Evolutionary conservation across 2,888 invertebrate genomes (phyloP), one percentile per base, ranked within the genome.

Genomic region (Nymphalis polychloros): DNA sequence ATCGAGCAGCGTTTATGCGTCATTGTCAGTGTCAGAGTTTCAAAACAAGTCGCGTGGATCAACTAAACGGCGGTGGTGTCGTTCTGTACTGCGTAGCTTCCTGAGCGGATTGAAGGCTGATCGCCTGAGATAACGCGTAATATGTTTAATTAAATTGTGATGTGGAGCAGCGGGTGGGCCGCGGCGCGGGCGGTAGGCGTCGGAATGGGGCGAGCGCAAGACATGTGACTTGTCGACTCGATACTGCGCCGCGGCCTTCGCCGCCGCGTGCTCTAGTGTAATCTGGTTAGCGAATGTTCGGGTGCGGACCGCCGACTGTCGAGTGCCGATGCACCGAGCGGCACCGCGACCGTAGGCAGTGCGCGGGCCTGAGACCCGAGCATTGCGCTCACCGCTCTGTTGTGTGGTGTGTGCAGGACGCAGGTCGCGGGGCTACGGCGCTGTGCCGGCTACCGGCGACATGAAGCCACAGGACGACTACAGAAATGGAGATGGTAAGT

Each of bases 401-500:
- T 67, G 71, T 64, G 63, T 62, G 52, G 72, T 48, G 71, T 69
- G 64, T 65, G 72, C 68, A 57, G 70, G 67, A 61, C 59, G 46
- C 46, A 71, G 69, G 62, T 68, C 66, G 59, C 62, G 63, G 59
- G 66, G 70, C 72, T 50, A 61, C 66, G 62, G 64, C 57, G 50
- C 64, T 27, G 57, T 35, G 67, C 64, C 57, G 60, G 46, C 66
- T 61, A 52, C 68, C 68, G 70, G 41, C 72, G 75, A 76, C 78
- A 88, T 88, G 88, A 84, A 83, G 79, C 86, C 87, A 60, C 84
- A 81, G 66, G 84, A 87, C 75, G 83, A 83, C 74, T 83, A 79
- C 79, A 81, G 81, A 71, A 89, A 89, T 78, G 88, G 89, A 48
- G 86, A 88, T 71, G 87, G 88, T 87, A 74, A 87, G 87, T 75